These are phyloP conservation scores for Aphaenogaster floridana DNA, from an alignment of 1,140 invertebrate genomes.

Conservation along the genomic window DNA sequence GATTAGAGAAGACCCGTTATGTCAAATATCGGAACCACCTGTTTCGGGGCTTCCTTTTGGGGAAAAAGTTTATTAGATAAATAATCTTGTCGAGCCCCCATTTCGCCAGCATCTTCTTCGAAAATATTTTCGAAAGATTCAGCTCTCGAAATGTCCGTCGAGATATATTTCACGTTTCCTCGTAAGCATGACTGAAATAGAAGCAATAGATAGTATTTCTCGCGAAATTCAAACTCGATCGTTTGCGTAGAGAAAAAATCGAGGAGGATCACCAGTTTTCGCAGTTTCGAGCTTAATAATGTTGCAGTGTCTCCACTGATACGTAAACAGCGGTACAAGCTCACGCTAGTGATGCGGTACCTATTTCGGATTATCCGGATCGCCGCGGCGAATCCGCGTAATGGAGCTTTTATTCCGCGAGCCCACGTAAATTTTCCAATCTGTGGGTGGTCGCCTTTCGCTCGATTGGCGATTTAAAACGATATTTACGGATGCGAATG, in stretches of 20 bases:
- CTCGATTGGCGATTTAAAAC: not conserved
- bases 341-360: not conserved
- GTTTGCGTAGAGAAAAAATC: not conserved
- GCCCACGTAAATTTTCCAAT: not conserved
- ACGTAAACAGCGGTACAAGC: not conserved
- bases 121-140: not conserved
- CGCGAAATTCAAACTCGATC: not conserved
- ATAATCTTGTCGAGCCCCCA: slow-evolving; percentile 33
- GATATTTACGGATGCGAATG: slow-evolving; percentile 40
- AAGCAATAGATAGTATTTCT: not conserved
- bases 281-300: not conserved
- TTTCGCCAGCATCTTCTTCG: no score
- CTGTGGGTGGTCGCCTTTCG: not conserved
- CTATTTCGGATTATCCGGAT: slow-evolving; percentile 13
- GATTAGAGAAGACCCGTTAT: slow-evolving; percentile 54
- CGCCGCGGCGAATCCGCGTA: not conserved
- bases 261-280: not conserved
- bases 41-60: not conserved
- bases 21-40: slow-evolving; percentile 41
- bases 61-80: slow-evolving; percentile 58
- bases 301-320: not conserved
- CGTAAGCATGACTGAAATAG: not conserved
- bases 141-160: not conserved
- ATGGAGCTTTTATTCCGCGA: not conserved
- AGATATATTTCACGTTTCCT: not conserved